Evolutionary conservation across 2,888 invertebrate genomes (phyloP), one percentile per base, ranked within the genome.

Genomic region (Trimorus sp.): DNA sequence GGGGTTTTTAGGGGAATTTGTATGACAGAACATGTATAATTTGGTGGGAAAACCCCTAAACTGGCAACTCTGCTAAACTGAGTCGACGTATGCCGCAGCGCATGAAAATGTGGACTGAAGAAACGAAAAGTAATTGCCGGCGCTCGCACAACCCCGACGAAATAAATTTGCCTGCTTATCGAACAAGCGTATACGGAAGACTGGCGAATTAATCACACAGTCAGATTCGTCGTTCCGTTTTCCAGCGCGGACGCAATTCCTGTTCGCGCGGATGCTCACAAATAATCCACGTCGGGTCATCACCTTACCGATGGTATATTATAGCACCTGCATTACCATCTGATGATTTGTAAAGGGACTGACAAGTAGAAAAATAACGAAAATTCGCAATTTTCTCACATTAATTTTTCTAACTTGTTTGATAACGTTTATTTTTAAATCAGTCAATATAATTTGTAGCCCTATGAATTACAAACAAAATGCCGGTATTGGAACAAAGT

Each of bases 121-220:
- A 62, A 62, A 79, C 53, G 62, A 59, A 74, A 75, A 79, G 63
- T 75, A 69, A 79, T 63, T 66, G 48, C 7, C 36, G 11, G 49
- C 56, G 74, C 75, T 75, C 69, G 53, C 65, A 65, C 70, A 75
- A 75, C 65, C 54, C 59, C 37, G 48, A 14, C 48, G 26, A 74
- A 70, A 79, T 75, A 75, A 80, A 80, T 80, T 70, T 65, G 40
- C 37, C 15, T 12, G 51, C 74, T 79, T 79, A 79, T 79, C 74
- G 26, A 51, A 49, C 58, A 51, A 66, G 79, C 45, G 62, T 79
- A 74, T 79, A 68, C 74, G 54, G 74, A 69, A 62, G 73, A 79
- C 63, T 62, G 51, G 54, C 58, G 70, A 74, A 79, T 79, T 79
- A 79, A 79, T 79, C 58, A 68, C 59, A 11, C 42, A 65, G 56